phyloP scores from a whole-genome alignment of 2,888 invertebrate species.

The Gymnosoma rotundatum region DNA sequence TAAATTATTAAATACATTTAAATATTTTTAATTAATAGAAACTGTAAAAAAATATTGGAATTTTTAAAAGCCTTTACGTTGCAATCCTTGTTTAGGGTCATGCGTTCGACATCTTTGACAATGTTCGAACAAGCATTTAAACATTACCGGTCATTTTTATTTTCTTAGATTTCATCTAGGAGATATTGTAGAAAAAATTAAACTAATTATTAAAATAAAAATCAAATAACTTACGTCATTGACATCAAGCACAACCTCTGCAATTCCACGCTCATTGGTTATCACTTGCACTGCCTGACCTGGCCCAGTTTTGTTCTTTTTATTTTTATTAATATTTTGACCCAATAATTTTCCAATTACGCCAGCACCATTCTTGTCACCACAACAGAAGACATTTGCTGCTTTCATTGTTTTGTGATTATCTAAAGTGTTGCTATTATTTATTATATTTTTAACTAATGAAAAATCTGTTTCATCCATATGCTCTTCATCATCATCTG shows the following conservation, averaged over 20 bases:
- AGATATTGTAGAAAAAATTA: constrained; percentile 22
- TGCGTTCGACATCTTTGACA: constrained; percentile 12
- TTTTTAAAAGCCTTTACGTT: background rate
- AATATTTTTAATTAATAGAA: constrained; percentile 7
- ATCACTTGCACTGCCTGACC: constrained; percentile 90
- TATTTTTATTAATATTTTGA: constrained; percentile 53
- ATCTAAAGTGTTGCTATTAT: constrained; percentile 79
- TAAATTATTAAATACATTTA: background rate
- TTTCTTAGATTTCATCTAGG: constrained; percentile 79
- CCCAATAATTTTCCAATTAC: constrained; percentile 74
- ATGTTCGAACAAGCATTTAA: constrained; percentile 62
- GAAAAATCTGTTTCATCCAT: constrained; percentile 82
- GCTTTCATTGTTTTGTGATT: constrained; percentile 70
- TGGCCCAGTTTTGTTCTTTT: constrained; percentile 81
- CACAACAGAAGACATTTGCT: constrained; percentile 81
- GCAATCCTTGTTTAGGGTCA: constrained; percentile 1
- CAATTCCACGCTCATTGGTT: constrained; percentile 77
- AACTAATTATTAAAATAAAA: background rate
- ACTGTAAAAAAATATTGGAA: constrained; percentile 44
- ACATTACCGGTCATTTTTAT: constrained; percentile 77
- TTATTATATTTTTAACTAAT: constrained; percentile 76
- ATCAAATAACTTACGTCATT: constrained; percentile 47
- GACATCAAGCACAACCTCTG: constrained; percentile 45
- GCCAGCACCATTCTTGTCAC: constrained; percentile 60
- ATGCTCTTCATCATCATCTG: constrained; percentile 73